Percentiles rank a stretch among this genome's conserved stretches.
These are phyloP conservation scores for Neotoma lepida DNA, from an alignment of 2,113 vertebrate genomes.

Conservation along the genomic window DNA sequence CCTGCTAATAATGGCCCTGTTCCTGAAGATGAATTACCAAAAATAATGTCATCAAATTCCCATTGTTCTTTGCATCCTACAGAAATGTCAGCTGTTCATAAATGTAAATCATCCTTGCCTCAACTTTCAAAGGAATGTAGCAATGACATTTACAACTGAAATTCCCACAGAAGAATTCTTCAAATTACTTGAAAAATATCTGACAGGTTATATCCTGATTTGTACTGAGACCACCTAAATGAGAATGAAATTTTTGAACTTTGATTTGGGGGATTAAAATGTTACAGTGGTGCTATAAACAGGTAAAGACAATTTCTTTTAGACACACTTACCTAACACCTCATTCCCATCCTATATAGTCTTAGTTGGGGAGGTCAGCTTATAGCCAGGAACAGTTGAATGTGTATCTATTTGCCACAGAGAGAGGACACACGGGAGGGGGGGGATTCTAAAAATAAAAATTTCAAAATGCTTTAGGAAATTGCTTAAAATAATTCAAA, in stretches of 20 bases:
- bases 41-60: conserved; percentile 9
- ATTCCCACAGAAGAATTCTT: conserved; percentile 40
- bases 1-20: not conserved
- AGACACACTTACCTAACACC: not conserved
- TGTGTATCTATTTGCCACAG: not conserved
- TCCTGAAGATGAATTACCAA: conserved; percentile 28
- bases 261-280: conserved; percentile 40
- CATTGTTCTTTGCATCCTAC: not conserved
- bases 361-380: not conserved
- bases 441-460: conserved; percentile 17
- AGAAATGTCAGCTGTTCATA: conserved; percentile 43
- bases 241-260: conserved; percentile 17
- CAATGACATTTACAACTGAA: conserved; percentile 37
- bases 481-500: conserved; percentile 46
- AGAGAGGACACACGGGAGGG: not conserved
- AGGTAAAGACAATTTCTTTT: not conserved
- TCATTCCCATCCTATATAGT: not conserved
- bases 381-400: not conserved
- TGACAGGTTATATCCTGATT: conserved; percentile 20
- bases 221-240: conserved; percentile 31
- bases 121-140: conserved; percentile 45
- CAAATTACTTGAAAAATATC: conserved; percentile 51
- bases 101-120: not conserved
- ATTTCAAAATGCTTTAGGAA: conserved; percentile 41
- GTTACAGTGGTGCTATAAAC: conserved; percentile 28